Evolutionary conservation across 2,888 invertebrate genomes (phyloP), one percentile per base, ranked within the genome.

Genomic region (Volucella inanis): DNA sequence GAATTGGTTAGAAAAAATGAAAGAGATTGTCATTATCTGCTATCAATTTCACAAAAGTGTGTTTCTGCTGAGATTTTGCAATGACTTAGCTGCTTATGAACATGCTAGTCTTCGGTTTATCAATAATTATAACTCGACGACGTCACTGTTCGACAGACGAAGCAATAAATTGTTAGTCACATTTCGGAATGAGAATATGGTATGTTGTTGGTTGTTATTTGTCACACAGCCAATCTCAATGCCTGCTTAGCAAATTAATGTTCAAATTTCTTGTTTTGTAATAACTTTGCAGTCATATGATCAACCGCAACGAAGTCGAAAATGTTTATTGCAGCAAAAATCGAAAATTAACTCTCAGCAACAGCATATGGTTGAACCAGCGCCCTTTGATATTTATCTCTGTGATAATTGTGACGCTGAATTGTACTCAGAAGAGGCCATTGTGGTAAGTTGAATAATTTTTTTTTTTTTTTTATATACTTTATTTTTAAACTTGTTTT

Each of bases 401-500:
- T 96, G 96, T 91, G 96, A 96, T 89, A 94, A 94, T 89, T 96
- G 96, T 90, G 96, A 96, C 91, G 95, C 95, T 79, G 95, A 95
- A 91, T 94, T 96, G 90, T 94, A 95, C 87, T 93, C 93, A 61
- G 90, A 93, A 62, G 91, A 92, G 87, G 93, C 94, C 88, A 93
- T 93, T 89, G 92, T 93, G 92, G 94, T 94, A 92, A 89, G 88
- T 87, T 43, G 38, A 18, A 22, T 15, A 18, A 3, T 64, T 57
- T 14, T 64, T 14, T 50, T 10, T 59, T 22, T 72, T 8, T 11
- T 43, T 50, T n/a, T n/a, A n/a, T n/a, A 9, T 45, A 22, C 22
- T 47, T 18, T 11, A 9, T 9, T 22, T 9, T 10, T 11, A n/a
- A 39, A 47, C 41, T 41, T 39, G 11, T 11, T n/a, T 3, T 14